A percentile compares a stretch with the other conserved stretches of the same genome.
Conservation (phyloP, 2,113 vertebrate species). For the Ploceus nigricollis region DNA sequence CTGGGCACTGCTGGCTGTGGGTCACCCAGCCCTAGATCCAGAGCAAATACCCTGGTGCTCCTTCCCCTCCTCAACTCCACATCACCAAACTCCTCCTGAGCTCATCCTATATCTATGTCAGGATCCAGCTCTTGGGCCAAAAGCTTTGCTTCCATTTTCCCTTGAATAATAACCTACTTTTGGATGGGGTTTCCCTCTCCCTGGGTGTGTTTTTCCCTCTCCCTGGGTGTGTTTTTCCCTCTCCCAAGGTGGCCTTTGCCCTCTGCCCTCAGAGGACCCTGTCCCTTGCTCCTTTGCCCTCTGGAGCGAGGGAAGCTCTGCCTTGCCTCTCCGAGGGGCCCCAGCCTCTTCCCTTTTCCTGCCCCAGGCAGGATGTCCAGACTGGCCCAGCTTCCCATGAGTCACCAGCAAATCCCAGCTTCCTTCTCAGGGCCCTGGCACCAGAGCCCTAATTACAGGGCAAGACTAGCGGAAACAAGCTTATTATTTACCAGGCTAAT, state of each 20-base stretch:
- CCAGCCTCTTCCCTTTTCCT: not conserved
- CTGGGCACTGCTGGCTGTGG: not conserved
- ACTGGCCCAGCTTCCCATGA: not conserved
- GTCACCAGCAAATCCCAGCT: constrained; percentile 28
- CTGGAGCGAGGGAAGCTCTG: not conserved
- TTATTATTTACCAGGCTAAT: constrained; percentile 51
- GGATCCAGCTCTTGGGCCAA: not conserved
- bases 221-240: not conserved
- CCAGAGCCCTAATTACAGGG: constrained; percentile 22
- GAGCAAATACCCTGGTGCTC: not conserved
- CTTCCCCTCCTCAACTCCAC: not conserved
- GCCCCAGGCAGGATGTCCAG: not conserved
- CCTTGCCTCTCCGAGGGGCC: accelerated
- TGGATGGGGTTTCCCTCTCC: not conserved
- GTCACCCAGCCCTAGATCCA: not conserved
- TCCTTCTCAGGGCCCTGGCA: constrained; percentile 8
- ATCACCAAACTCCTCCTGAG: not conserved
- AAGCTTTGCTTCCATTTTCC: not conserved
- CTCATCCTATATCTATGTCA: not conserved
- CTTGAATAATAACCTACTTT: not conserved
- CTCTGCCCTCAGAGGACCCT: not conserved
- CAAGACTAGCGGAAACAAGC: constrained; percentile 27
- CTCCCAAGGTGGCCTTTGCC: not conserved
- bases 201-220: not conserved
- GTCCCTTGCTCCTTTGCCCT: not conserved